Percentiles rank a stretch among this genome's conserved stretches.
These are phyloP conservation scores for Bergia sp. DNA, from an alignment of 92 coral and sea anemone genomes.

Conservation along the genomic window DNA sequence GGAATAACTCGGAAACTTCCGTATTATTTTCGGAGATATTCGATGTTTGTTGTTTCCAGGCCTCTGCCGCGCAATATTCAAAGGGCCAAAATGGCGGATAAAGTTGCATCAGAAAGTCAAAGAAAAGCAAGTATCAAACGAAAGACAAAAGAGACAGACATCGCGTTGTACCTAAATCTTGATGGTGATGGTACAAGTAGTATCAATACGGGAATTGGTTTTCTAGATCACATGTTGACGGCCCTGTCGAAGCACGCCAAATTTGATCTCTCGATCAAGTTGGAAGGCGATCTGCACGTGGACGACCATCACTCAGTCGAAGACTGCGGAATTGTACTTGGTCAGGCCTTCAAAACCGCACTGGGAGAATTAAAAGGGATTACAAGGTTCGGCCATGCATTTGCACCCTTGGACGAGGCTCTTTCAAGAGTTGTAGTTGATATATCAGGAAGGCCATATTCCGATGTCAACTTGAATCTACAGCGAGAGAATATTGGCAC, in stretches of 20 bases:
- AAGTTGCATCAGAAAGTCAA: conserved; percentile 14
- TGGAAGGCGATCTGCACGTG: conserved; percentile 64
- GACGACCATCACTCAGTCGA: conserved; percentile 71
- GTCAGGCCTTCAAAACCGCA: conserved; percentile 64
- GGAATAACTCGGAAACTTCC: conserved; percentile 2
- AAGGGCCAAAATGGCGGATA: conserved; percentile 53
- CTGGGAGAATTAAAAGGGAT: conserved; percentile 62
- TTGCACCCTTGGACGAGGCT: conserved; percentile 65
- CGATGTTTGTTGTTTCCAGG: conserved; percentile 24
- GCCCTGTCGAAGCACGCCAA: conserved; percentile 58
- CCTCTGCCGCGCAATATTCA: background rate
- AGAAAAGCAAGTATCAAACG: conserved; percentile 50
- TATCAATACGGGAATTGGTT: conserved; percentile 59
- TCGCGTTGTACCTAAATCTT: conserved; percentile 36
- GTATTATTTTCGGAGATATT: background rate
- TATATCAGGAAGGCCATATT: conserved; percentile 59
- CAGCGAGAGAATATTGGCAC: conserved; percentile 60
- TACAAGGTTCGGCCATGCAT: conserved; percentile 63
- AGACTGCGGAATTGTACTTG: conserved; percentile 63
- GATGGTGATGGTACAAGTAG: conserved; percentile 56
- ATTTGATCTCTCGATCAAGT: conserved; percentile 50
- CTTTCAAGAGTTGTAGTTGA: conserved; percentile 67
- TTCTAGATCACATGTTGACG: conserved; percentile 71
- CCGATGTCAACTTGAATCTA: conserved; percentile 55
- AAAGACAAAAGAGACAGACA: conserved; percentile 64